phyloP scores from a whole-genome alignment of 1,140 invertebrate genomes.

The Conopomorpha cramerella region DNA sequence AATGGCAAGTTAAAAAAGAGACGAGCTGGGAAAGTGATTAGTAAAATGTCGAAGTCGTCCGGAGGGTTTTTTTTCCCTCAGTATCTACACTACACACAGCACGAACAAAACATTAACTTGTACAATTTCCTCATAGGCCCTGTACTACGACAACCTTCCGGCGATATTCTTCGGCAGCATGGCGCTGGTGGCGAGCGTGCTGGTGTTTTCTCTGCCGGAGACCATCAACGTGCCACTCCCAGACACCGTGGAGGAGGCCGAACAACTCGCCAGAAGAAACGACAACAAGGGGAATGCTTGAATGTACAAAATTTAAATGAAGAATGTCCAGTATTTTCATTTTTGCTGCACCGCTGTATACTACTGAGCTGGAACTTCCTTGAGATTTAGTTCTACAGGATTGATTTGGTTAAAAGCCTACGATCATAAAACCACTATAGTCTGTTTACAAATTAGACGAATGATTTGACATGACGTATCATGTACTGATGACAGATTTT shows the following conservation, averaged over 20 bases:
- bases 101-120: no score
- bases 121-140: slow-evolving; percentile 16
- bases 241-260: slow-evolving; percentile 72
- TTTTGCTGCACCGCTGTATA: no score
- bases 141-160: slow-evolving; percentile 57
- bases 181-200: slow-evolving; percentile 65
- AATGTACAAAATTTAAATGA: not conserved
- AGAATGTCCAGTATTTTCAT: no score
- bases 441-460: not conserved
- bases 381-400: not conserved
- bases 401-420: not conserved
- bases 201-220: slow-evolving; percentile 72
- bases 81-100: no score
- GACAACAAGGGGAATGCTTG: not conserved
- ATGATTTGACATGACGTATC: no score
- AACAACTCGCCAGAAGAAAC: slow-evolving; percentile 57
- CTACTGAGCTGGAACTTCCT: not conserved
- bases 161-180: slow-evolving; percentile 70
- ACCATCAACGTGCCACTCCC: slow-evolving; percentile 70
- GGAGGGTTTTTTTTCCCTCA: no score
- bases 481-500: no score
- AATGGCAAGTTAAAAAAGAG: no score
- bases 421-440: not conserved
- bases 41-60: no score
- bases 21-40: no score